These are phyloP conservation scores for Tylochromis polylepis DNA, from an alignment of 2,113 vertebrate species.

Conservation along the genomic window DNA sequence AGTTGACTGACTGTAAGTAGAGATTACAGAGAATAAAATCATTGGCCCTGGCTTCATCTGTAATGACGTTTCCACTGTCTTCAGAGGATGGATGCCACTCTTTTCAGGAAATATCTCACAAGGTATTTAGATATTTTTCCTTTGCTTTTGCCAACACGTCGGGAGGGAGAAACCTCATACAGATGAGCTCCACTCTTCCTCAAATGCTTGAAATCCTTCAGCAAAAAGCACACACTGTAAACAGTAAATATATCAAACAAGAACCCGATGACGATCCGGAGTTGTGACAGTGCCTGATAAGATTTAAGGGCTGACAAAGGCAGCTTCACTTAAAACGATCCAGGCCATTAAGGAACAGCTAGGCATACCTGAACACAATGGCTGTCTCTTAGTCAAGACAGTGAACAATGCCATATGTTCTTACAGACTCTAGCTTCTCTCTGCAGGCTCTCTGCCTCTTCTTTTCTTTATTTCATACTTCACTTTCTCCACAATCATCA, in stretches of 20 bases:
- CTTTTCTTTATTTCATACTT: background rate
- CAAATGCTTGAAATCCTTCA: background rate
- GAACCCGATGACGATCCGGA: background rate
- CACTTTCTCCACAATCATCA: conserved; percentile 20
- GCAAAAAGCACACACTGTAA: conserved; percentile 4
- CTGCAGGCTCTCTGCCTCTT: background rate
- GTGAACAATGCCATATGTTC: conserved; percentile 42
- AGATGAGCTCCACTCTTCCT: conserved; percentile 24
- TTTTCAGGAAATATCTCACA: conserved; percentile 6
- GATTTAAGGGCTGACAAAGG: conserved; percentile 35
- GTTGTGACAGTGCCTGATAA: conserved; percentile 15
- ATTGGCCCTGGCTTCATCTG: background rate
- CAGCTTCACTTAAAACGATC: conserved; percentile 37
- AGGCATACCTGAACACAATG: conserved; percentile 45
- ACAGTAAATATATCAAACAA: conserved; percentile 34
- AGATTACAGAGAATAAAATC: background rate
- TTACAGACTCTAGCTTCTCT: background rate
- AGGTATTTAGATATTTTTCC: conserved; percentile 45
- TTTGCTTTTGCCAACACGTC: conserved; percentile 9
- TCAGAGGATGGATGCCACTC: conserved; percentile 18
- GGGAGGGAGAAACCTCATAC: background rate
- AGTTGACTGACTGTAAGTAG: background rate
- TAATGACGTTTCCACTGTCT: conserved; percentile 9
- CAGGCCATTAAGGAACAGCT: conserved; percentile 31
- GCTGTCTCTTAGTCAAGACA: conserved; percentile 34